These are phyloP conservation scores for Temnothorax rugatulus DNA, from an alignment of 2,888 invertebrate species.

Conservation along the genomic window DNA sequence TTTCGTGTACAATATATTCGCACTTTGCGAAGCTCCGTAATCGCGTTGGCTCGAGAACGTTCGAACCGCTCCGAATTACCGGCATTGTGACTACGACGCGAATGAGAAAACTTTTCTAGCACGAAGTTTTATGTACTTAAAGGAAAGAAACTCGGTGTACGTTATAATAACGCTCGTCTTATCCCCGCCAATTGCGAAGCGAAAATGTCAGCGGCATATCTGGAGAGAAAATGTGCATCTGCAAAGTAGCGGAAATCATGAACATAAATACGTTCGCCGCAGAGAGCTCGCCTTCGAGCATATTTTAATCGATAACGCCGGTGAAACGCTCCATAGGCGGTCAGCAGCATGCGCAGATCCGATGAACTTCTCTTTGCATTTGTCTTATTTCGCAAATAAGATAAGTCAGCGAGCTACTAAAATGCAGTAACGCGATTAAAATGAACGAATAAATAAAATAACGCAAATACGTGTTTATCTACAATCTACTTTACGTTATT, in stretches of 20 bases:
- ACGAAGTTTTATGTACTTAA: conserved; percentile 6
- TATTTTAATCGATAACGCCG: conserved; percentile 50
- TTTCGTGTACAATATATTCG: background rate
- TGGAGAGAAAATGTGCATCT: conserved; percentile 41
- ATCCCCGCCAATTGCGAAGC: background rate
- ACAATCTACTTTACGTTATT: background rate
- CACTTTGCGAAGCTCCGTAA: conserved; percentile 1
- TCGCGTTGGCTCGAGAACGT: conserved; percentile 1
- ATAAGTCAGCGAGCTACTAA: background rate
- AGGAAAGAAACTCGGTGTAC: background rate
- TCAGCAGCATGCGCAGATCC: conserved; percentile 35
- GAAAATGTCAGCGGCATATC: conserved; percentile 19
- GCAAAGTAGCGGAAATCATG: conserved; percentile 32
- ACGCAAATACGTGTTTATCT: background rate
- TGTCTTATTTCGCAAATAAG: conserved; percentile 1
- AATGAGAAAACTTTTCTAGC: conserved; percentile 14
- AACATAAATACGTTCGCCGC: conserved; percentile 29
- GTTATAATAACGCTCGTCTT: conserved; percentile 1
- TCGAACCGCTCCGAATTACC: background rate
- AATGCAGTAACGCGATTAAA: background rate
- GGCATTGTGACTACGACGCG: conserved; percentile 1
- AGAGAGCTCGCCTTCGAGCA: conserved; percentile 13
- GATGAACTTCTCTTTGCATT: background rate
- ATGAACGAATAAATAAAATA: conserved; percentile 1
- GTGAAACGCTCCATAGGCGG: conserved; percentile 9